These are phyloP conservation scores for Melanerpes aurifrons DNA, from an alignment of 2,113 vertebrate genomes.

Conservation along the genomic window DNA sequence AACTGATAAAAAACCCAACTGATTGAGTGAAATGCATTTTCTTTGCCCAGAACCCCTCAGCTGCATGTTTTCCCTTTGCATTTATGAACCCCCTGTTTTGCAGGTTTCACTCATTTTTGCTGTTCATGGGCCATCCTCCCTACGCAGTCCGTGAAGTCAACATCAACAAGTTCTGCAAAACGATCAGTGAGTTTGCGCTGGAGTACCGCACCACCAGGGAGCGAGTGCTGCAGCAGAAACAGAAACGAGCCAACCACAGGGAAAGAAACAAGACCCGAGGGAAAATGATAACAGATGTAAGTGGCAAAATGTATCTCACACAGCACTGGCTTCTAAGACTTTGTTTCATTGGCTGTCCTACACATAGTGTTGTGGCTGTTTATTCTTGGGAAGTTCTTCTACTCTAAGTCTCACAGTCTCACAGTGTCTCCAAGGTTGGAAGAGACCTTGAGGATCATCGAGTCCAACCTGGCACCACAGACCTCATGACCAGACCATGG, in stretches of 20 bases:
- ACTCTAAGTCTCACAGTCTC: background rate
- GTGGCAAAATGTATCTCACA: slow-evolving; percentile 56
- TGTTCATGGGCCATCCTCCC: slow-evolving; percentile 94
- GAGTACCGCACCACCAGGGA: slow-evolving; percentile 97
- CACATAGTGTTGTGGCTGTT: background rate
- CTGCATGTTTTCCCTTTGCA: background rate
- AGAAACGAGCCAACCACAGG: slow-evolving; percentile 96
- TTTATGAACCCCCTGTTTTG: slow-evolving; percentile 27
- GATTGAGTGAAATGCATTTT: background rate
- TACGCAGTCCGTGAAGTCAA: slow-evolving; percentile 92
- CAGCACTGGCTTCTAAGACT: background rate
- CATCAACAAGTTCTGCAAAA: slow-evolving; percentile 96
- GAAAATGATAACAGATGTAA: slow-evolving; percentile 99
- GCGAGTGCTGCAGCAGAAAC: slow-evolving; percentile 94
- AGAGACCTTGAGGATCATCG: too few relatives aligned
- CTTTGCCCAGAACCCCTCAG: background rate
- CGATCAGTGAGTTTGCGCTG: slow-evolving; percentile 94
- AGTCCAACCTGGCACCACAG: too few relatives aligned
- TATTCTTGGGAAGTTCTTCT: background rate
- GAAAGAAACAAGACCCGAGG: slow-evolving; percentile 98
- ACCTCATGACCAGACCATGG: too few relatives aligned
- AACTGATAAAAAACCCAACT: background rate
- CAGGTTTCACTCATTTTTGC: slow-evolving; percentile 96
- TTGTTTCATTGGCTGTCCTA: background rate
- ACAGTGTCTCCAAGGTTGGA: too few relatives aligned